phyloP scores from a whole-genome alignment of 2,797 vertebrate genomes.

The Acanthurus lineatus region DNA sequence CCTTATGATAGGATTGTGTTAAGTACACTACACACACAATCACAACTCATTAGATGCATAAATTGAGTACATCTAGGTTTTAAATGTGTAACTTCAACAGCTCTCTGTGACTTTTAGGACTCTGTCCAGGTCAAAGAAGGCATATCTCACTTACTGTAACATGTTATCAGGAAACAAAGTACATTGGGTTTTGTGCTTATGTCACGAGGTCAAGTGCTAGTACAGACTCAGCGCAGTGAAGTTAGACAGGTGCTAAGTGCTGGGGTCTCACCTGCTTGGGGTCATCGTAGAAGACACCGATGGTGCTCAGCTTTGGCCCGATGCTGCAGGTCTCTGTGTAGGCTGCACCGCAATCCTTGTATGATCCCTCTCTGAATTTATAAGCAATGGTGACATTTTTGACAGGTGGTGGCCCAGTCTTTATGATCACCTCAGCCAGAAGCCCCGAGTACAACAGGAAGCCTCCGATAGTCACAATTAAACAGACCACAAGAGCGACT shows the following conservation, averaged over 20 bases:
- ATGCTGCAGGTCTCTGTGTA: constrained; percentile 93
- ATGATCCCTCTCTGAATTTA: constrained; percentile 92
- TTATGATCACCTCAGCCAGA: constrained; percentile 87
- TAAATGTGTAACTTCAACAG: background rate
- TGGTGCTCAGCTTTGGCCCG: constrained; percentile 89
- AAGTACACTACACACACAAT: background rate
- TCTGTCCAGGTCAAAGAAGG: constrained; percentile 42
- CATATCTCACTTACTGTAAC: constrained; percentile 18
- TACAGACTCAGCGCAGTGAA: background rate
- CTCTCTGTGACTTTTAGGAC: constrained; percentile 26
- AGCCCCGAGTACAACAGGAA: constrained; percentile 92
- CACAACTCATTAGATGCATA: background rate
- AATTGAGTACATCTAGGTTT: background rate
- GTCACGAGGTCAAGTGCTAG: constrained; percentile 45
- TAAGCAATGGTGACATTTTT: constrained; percentile 91
- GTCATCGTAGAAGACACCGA: constrained; percentile 94
- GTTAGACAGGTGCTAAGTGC: background rate
- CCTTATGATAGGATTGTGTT: background rate
- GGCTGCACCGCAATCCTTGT: constrained; percentile 87
- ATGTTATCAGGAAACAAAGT: constrained; percentile 61
- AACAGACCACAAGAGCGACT: constrained; percentile 79
- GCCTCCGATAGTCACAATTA: constrained; percentile 87
- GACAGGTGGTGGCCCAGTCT: constrained; percentile 92
- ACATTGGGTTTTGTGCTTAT: constrained; percentile 29
- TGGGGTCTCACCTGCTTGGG: constrained; percentile 85